Evolutionary conservation across 2,113 vertebrate genomes (phyloP).

Genomic region (Leptobrachium leishanense): DNA sequence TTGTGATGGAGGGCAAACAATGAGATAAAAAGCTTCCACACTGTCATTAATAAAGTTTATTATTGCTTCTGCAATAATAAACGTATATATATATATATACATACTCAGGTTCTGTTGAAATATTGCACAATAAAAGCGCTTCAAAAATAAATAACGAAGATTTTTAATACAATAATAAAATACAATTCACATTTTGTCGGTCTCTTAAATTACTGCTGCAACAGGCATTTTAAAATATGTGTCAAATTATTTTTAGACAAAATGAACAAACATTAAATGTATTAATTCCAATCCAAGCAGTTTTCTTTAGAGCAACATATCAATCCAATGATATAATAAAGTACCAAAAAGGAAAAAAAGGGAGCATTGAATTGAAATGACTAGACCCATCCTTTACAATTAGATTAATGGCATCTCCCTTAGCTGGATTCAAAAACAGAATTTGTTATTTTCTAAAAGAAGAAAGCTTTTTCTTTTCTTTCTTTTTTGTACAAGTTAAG

Average conservation of each 20-base stretch:
- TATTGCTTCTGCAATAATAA: too few relatives aligned
- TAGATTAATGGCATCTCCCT: constrained; percentile 35
- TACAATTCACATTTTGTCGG: too few relatives aligned
- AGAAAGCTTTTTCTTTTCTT: neutral
- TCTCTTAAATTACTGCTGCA: too few relatives aligned
- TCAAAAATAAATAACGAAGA: too few relatives aligned
- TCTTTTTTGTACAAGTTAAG: constrained; percentile 33
- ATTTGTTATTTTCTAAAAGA: constrained; percentile 14
- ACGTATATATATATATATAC: too few relatives aligned
- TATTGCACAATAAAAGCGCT: too few relatives aligned
- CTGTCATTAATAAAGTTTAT: too few relatives aligned
- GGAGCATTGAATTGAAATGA: neutral
- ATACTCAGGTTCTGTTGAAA: too few relatives aligned
- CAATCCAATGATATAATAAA: constrained; percentile 17
- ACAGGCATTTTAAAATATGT: neutral
- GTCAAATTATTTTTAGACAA: constrained; percentile 15
- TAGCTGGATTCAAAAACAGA: neutral
- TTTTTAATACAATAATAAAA: too few relatives aligned
- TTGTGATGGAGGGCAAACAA: too few relatives aligned
- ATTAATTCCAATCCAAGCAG: neutral
- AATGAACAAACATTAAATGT: neutral
- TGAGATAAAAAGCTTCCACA: too few relatives aligned
- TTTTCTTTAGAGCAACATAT: constrained; percentile 7
- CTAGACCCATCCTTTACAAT: constrained; percentile 24
- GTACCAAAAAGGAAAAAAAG: neutral